Evolutionary conservation across 2,888 invertebrate species (phyloP), one percentile per base, ranked within the genome.

Genomic region (Tinea semifulvella): DNA sequence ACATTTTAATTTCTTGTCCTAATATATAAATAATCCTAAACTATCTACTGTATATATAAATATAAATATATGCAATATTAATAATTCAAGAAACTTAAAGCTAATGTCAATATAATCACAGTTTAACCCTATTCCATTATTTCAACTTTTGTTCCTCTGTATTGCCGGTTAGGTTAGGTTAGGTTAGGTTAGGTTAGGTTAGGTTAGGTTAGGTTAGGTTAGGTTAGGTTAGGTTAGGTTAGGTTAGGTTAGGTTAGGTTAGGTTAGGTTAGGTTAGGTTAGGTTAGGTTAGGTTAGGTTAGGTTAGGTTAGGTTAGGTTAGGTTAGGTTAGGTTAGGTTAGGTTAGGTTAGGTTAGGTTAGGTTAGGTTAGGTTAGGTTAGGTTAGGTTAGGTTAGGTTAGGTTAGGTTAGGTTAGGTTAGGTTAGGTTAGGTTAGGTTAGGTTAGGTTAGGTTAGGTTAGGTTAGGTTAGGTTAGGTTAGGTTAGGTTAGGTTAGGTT

Each of bases 281-380:
- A 46, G 49, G 47, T 47, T 47, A 49, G 46, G 48, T 49, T 49
- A 47, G 47, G 47, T 49, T 47, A 43, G 48, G 46, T 48, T 47
- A 47, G 47, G 48, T 48, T 48, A 47, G 47, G 47, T 48, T 48
- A 46, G 48, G 48, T 48, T 46, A 48, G 48, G 46, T 48, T 48
- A 48, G 48, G 46, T 48, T 48, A 48, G 48, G 48, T 48, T 46
- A 46, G 48, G 48, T 48, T 46, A 46, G 48, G 48, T 47, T 47
- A 47, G 47, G 47, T 47, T 47, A 47, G 47, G 47, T 47, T 47
- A 47, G 47, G 47, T 47, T 47, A 44, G 44, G 48, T 44, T 46
- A 46, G 48, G 48, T 46, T 48, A 48, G 48, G 48, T 48, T 48
- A 48, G 46, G 48, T 48, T 48, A 48, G 48, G 48, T 48, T 47